Conservation (phyloP, 2,888 invertebrate species). For the Diogma glabrata region DNA sequence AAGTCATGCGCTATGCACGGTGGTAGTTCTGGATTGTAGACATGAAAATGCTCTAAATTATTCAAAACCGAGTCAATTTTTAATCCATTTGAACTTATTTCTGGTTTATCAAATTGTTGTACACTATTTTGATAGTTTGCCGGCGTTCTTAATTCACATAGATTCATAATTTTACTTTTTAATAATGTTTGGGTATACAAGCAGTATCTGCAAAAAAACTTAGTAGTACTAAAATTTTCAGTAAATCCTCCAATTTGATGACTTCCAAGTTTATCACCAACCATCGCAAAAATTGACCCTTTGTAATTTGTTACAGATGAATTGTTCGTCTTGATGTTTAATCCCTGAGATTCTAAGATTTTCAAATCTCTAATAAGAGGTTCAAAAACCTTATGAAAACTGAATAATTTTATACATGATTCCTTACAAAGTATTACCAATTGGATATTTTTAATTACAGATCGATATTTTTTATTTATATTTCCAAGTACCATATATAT, state of each 20-base stretch:
- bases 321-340: neutral
- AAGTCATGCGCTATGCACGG: too few species aligned
- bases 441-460: neutral
- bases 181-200: neutral
- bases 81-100: slow-evolving; percentile 17
- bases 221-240: neutral
- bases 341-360: neutral
- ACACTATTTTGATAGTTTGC: neutral
- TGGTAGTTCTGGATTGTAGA: slow-evolving; percentile 21
- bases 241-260: neutral
- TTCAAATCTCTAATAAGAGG: neutral
- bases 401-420: neutral
- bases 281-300: neutral
- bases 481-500: neutral
- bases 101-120: neutral
- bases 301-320: neutral
- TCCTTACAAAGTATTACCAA: neutral
- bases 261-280: neutral
- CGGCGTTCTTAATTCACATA: neutral
- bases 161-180: neutral
- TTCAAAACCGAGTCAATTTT: slow-evolving; percentile 23
- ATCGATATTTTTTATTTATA: slow-evolving; percentile 1
- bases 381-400: neutral
- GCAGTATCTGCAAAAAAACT: neutral
- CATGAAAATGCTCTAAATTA: slow-evolving; percentile 21